Evolutionary conservation across 1,140 invertebrate genomes (phyloP).

Genomic region (Philotrypesis tridentata): DNA sequence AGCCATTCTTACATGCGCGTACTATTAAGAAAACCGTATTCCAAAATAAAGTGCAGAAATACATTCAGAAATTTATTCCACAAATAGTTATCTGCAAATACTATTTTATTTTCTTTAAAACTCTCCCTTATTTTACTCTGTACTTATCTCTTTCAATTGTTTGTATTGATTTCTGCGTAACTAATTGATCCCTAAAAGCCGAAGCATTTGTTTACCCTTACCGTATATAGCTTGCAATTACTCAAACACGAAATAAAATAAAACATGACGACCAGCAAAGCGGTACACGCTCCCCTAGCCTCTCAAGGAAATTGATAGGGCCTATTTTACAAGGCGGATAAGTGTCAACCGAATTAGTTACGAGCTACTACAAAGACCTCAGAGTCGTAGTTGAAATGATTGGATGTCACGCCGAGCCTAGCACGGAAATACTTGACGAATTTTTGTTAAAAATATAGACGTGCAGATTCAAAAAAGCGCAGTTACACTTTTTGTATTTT

Average conservation of each 20-base stretch:
- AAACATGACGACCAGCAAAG: background rate
- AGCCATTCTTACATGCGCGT: no score
- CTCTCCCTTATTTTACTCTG: no score
- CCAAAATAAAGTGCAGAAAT: no score
- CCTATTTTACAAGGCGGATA: background rate
- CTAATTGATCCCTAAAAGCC: background rate
- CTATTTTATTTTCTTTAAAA: no score
- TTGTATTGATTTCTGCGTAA: no score
- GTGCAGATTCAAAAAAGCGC: no score
- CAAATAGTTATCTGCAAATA: no score
- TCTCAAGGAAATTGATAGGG: constrained; percentile 11
- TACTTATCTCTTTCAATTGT: no score
- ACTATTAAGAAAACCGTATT: no score
- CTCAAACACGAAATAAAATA: background rate
- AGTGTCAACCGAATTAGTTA: background rate
- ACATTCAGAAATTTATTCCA: no score
- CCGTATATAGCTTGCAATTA: background rate
- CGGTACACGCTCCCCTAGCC: background rate
- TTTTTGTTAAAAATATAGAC: background rate
- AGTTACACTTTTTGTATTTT: no score
- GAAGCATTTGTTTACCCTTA: background rate
- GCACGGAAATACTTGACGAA: background rate
- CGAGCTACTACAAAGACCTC: background rate
- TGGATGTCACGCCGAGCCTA: background rate
- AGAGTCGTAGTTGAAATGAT: background rate